These are phyloP conservation scores for Galagoides demidoff DNA, from an alignment of 2,797 vertebrate species.

Conservation along the genomic window DNA sequence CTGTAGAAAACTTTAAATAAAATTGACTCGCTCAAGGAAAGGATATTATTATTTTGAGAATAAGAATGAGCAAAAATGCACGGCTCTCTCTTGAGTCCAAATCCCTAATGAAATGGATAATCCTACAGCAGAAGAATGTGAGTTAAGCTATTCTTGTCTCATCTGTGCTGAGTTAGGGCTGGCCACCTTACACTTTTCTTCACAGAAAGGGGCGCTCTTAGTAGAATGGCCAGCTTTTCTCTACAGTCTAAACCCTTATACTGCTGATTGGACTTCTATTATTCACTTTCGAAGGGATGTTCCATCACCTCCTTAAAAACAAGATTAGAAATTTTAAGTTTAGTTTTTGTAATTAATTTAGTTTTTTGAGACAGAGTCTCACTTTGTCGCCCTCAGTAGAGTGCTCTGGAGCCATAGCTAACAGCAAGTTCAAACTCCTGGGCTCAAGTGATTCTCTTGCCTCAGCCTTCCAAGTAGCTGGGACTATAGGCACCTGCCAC, in stretches of 20 bases:
- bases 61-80: conserved; percentile 74
- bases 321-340: conserved; percentile 34
- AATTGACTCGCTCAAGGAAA: conserved; percentile 72
- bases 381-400: too few species aligned
- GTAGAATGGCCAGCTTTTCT: conserved; percentile 48
- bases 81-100: conserved; percentile 62
- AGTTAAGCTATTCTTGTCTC: conserved; percentile 69
- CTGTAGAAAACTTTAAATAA: conserved; percentile 73
- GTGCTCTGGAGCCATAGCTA: too few species aligned
- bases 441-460: too few species aligned
- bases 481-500: too few species aligned
- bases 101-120: conserved; percentile 78
- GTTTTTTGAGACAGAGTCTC: too few species aligned
- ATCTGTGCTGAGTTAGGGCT: conserved; percentile 59
- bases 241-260: conserved; percentile 9
- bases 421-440: too few species aligned
- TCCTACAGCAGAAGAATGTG: conserved; percentile 62
- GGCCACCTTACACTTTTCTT: conserved; percentile 48
- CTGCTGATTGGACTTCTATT: conserved; percentile 8
- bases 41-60: conserved; percentile 78
- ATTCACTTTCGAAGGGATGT: conserved; percentile 24
- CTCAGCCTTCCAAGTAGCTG: too few species aligned
- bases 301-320: conserved; percentile 54
- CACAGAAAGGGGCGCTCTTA: conserved; percentile 50
- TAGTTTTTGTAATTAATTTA: neutral